phyloP scores from a whole-genome alignment of 2,888 invertebrate genomes.

The Diarsia rubi region DNA sequence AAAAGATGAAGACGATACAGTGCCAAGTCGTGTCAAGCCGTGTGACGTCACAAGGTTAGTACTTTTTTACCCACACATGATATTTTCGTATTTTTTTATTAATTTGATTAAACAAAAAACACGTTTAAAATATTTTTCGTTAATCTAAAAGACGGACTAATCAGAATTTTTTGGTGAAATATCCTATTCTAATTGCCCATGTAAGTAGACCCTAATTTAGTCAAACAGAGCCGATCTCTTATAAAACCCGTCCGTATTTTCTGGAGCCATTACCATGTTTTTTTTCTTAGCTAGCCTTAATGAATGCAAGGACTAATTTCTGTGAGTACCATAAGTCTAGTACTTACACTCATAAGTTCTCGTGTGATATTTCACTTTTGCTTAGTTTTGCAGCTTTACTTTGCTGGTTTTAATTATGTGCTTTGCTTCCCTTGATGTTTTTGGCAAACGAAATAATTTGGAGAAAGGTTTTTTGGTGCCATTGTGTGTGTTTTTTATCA shows the following conservation, averaged over 20 bases:
- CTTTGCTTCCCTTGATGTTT: conserved; percentile 26
- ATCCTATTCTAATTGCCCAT: background rate
- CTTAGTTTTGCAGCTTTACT: conserved; percentile 26
- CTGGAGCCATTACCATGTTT: conserved; percentile 45
- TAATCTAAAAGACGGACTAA: too few species aligned
- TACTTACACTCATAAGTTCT: conserved; percentile 34
- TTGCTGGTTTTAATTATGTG: conserved; percentile 42
- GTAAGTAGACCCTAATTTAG: background rate
- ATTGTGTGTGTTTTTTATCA: background rate
- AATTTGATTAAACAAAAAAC: too few species aligned
- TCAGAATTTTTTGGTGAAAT: too few species aligned
- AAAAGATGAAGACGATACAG: too few species aligned
- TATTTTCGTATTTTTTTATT: too few species aligned
- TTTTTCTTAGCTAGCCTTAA: conserved; percentile 55
- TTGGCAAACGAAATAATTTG: conserved; percentile 10
- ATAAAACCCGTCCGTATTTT: conserved; percentile 47
- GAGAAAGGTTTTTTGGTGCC: background rate
- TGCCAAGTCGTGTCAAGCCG: too few species aligned
- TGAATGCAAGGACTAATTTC: conserved; percentile 62
- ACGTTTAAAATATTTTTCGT: too few species aligned
- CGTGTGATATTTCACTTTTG: conserved; percentile 35
- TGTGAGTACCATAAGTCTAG: conserved; percentile 50
- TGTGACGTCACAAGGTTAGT: too few species aligned
- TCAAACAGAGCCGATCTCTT: conserved; percentile 38
- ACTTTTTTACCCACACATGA: too few species aligned